A percentile compares a stretch with the other conserved stretches of the same genome.
Conservation (phyloP, 2,797 vertebrate genomes). For the Melopsittacus undulatus region DNA sequence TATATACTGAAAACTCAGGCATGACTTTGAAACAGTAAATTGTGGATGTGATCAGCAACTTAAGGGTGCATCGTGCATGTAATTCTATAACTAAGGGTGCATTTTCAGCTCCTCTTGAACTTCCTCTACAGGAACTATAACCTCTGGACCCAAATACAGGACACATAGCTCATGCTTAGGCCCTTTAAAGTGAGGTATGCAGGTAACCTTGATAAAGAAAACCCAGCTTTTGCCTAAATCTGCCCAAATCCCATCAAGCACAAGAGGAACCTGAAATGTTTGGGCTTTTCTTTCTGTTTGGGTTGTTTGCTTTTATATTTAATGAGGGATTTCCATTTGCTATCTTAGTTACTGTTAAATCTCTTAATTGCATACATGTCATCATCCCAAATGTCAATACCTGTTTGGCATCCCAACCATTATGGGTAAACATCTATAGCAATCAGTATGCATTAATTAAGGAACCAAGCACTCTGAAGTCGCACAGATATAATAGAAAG, state of each 20-base stretch:
- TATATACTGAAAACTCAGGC: not conserved
- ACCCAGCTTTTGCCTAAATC: not conserved
- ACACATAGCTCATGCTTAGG: not conserved
- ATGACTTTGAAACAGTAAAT: not conserved
- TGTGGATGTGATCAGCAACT: not conserved
- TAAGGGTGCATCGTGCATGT: not conserved
- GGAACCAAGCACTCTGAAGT: not conserved
- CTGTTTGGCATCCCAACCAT: not conserved
- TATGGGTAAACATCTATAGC: not conserved
- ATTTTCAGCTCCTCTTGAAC: not conserved
- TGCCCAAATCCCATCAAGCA: not conserved
- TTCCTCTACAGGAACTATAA: not conserved
- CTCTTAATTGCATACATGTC: not conserved
- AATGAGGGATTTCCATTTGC: not conserved
- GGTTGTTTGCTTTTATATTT: not conserved
- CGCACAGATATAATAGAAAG: not conserved
- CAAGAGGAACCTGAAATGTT: not conserved
- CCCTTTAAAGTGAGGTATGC: rapidly evolving
- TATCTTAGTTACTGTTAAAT: not conserved
- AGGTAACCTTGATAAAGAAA: not conserved
- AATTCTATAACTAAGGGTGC: not conserved
- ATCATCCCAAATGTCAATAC: not conserved
- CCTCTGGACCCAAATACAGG: not conserved
- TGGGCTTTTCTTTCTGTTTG: rapidly evolving
- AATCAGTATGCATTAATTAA: not conserved